A percentile compares a stretch with the other conserved stretches of the same genome.
Conservation (phyloP, 2,888 invertebrate species). For the Ischnus inquisitorius region DNA sequence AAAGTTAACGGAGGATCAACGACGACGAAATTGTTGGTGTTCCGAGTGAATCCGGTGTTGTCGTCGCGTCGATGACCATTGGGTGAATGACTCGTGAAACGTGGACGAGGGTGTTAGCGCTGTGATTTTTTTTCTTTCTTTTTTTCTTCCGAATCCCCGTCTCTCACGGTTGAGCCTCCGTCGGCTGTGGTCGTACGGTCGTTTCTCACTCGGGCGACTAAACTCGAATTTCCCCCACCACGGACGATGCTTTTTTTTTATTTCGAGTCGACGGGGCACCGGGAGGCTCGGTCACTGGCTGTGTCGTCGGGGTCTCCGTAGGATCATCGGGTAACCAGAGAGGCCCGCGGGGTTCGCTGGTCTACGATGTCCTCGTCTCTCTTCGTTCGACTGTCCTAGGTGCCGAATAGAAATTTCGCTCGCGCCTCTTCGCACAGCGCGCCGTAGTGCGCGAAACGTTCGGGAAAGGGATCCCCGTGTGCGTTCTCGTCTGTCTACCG, state of each 20-base stretch:
- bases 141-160: slow-evolving; percentile 56
- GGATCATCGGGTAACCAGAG: slow-evolving; percentile 1
- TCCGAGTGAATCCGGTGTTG: slow-evolving; percentile 50
- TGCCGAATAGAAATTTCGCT: background rate
- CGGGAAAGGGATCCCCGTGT: background rate
- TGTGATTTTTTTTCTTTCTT: slow-evolving; percentile 74
- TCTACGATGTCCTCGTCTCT: slow-evolving; percentile 49
- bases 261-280: slow-evolving; percentile 18
- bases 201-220: slow-evolving; percentile 37
- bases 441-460: slow-evolving; percentile 38
- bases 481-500: slow-evolving; percentile 51
- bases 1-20: slow-evolving; percentile 52
- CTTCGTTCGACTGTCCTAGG: slow-evolving; percentile 19
- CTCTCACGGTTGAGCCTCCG: slow-evolving; percentile 69
- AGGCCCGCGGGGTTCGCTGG: slow-evolving; percentile 41
- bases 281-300: slow-evolving; percentile 48
- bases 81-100: slow-evolving; percentile 81
- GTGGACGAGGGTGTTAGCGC: slow-evolving; percentile 79
- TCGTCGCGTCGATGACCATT: slow-evolving; percentile 81
- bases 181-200: slow-evolving; percentile 16
- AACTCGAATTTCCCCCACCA: slow-evolving; percentile 51
- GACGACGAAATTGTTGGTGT: slow-evolving; percentile 66
- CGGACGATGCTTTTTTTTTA: slow-evolving; percentile 22
- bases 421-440: background rate
- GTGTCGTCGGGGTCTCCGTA: slow-evolving; percentile 5